A percentile compares a stretch with the other conserved stretches of the same genome.
phyloP scores from a whole-genome alignment of 2,113 vertebrate species.

The Cynocephalus volans region DNA sequence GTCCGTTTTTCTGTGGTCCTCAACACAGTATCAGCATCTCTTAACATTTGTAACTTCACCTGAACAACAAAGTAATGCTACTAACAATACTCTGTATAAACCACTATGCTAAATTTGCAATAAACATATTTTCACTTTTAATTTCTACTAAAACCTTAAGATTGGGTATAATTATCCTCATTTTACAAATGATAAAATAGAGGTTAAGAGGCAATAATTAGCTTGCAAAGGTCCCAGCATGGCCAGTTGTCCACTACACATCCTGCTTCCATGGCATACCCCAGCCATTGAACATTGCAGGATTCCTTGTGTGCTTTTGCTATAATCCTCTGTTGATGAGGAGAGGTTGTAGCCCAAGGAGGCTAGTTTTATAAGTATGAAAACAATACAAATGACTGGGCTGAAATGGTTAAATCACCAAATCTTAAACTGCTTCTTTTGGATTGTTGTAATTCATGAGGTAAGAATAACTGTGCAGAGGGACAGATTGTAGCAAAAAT shows the following conservation, averaged over 20 bases:
- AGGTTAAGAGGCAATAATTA: not conserved
- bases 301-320: not conserved
- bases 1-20: not conserved
- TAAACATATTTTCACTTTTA: not conserved
- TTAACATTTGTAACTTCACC: not conserved
- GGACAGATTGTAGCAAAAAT: not conserved
- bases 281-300: not conserved
- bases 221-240: not conserved
- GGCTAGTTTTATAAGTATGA: not conserved
- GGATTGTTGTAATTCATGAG: not conserved
- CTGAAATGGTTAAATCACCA: slow-evolving; percentile 24
- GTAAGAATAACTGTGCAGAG: not conserved
- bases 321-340: not conserved
- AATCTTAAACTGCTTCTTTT: not conserved
- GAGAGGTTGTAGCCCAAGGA: not conserved
- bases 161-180: not conserved
- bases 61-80: not conserved
- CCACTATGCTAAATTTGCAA: not conserved
- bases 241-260: not conserved
- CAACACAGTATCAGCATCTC: not conserved
- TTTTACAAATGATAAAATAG: not conserved
- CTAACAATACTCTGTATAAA: not conserved
- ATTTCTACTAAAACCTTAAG: not conserved
- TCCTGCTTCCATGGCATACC: not conserved
- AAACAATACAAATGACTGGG: not conserved